phyloP scores from a whole-genome alignment of 2,113 vertebrate species.

The Mobula hypostoma region DNA sequence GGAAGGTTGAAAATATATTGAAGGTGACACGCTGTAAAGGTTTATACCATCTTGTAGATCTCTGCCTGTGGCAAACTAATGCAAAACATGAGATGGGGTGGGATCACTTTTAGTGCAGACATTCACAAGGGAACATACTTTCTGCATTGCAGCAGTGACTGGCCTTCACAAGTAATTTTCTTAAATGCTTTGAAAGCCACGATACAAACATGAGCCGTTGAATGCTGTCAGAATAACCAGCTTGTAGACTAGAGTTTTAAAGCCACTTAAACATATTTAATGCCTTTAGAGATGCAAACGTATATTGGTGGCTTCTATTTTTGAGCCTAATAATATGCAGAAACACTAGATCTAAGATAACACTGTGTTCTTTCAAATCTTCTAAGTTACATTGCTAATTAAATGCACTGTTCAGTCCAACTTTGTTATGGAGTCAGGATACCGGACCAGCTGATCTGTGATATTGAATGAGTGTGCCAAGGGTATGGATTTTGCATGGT shows the following conservation, averaged over 20 bases:
- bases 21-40: not conserved
- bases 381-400: not conserved
- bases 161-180: not conserved
- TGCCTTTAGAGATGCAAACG: not conserved
- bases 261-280: not conserved
- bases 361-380: not conserved
- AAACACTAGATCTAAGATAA: not conserved
- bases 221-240: not conserved
- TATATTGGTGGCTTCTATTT: not conserved
- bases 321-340: not conserved
- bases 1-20: not conserved
- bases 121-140: not conserved
- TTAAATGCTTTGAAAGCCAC: not conserved
- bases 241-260: not conserved
- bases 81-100: not conserved
- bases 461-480: not conserved
- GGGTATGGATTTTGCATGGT: not conserved
- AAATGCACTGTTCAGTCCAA: not conserved
- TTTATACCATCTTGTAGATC: not conserved
- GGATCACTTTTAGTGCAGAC: not conserved
- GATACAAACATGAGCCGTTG: not conserved
- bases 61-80: not conserved
- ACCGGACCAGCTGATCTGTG: not conserved
- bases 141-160: not conserved
- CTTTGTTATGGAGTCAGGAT: not conserved